A percentile compares a stretch with the other conserved stretches of the same genome.
phyloP scores from a whole-genome alignment of 2,888 invertebrate species.

The Chrysolina haemoptera region DNA sequence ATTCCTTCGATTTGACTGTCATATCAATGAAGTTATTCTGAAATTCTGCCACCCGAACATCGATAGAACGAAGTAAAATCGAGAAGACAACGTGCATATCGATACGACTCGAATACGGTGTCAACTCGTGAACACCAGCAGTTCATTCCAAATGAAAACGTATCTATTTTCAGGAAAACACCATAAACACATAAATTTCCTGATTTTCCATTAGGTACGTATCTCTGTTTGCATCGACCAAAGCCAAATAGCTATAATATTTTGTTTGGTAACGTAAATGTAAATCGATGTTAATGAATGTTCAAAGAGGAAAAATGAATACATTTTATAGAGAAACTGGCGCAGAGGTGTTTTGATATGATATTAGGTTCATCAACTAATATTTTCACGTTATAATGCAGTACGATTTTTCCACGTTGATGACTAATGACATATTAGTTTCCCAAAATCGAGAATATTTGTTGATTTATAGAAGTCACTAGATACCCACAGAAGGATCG shows the following conservation, averaged over 20 bases:
- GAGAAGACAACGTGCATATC: background rate
- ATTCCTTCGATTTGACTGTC: too few relatives aligned
- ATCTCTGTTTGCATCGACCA: constrained; percentile 17
- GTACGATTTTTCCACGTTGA: background rate
- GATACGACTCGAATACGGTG: background rate
- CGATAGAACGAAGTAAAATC: background rate
- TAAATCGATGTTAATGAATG: constrained; percentile 13
- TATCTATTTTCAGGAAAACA: constrained; percentile 13
- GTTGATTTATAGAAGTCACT: background rate
- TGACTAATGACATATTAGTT: background rate
- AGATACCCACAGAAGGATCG: too few relatives aligned
- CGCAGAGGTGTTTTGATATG: background rate
- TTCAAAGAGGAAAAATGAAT: constrained; percentile 8
- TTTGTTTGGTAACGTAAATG: constrained; percentile 13
- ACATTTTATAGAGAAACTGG: background rate
- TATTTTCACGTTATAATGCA: background rate
- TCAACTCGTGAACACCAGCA: background rate
- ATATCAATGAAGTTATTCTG: too few relatives aligned
- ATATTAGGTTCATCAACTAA: background rate
- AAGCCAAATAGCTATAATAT: constrained; percentile 16
- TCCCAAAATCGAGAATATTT: background rate
- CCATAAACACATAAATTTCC: constrained; percentile 13
- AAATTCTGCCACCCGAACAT: background rate
- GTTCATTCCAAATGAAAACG: background rate
- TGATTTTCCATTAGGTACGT: constrained; percentile 12